Percentiles rank a stretch among this genome's conserved stretches.
Conservation (phyloP, 2,888 invertebrate genomes). For the Macrophya annulata region DNA sequence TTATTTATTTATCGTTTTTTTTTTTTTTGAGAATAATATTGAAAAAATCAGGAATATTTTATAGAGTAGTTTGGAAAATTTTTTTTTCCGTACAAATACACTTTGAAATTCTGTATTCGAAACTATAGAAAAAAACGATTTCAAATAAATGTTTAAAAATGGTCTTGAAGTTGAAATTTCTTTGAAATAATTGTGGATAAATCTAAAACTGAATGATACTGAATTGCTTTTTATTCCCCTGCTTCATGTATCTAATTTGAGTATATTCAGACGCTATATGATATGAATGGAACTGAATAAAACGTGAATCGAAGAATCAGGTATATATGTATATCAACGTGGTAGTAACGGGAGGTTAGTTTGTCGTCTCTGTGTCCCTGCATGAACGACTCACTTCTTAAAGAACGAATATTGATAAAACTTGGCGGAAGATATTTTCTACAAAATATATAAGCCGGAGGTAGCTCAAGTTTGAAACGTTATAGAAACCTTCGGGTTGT, state of each 20-base stretch:
- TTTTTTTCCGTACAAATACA: not conserved
- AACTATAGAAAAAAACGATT: not conserved
- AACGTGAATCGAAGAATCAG: conserved; percentile 3
- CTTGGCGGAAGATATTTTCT: conserved; percentile 10
- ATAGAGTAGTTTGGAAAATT: too few relatives aligned
- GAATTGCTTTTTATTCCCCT: not conserved
- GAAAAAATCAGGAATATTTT: not conserved
- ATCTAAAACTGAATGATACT: not conserved
- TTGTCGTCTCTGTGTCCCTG: conserved; percentile 11
- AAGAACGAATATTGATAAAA: conserved; percentile 49
- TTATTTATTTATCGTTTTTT: too few relatives aligned
- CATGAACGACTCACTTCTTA: conserved; percentile 35
- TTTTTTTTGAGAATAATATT: too few relatives aligned
- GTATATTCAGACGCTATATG: not conserved
- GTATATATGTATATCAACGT: not conserved
- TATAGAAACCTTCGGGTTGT: conserved; percentile 19
- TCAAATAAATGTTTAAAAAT: not conserved
- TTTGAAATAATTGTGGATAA: not conserved
- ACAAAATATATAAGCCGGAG: conserved; percentile 27
- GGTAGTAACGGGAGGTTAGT: not conserved
- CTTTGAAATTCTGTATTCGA: not conserved
- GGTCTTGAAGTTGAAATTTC: not conserved
- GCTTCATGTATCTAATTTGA: not conserved
- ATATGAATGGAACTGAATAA: not conserved
- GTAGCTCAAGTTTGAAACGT: conserved; percentile 7